Evolutionary conservation across 2,888 invertebrate species (phyloP).

Genomic region (Spodoptera littoralis): DNA sequence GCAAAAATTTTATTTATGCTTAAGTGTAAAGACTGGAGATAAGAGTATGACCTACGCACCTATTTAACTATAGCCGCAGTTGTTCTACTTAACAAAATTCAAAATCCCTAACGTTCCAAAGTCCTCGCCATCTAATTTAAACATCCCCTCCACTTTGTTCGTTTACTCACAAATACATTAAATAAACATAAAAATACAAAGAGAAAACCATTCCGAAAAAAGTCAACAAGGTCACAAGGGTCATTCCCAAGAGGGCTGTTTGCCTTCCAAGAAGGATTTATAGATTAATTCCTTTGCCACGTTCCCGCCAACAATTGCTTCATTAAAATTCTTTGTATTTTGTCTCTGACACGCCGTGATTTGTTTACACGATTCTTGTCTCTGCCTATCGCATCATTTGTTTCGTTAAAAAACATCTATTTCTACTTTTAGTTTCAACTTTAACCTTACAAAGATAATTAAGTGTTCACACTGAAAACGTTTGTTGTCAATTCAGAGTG

Average conservation of each 20-base stretch:
- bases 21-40: too few relatives aligned
- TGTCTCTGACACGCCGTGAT: constrained; percentile 79
- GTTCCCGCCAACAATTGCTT: constrained; percentile 65
- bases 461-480: too few relatives aligned
- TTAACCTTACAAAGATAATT: constrained; percentile 32
- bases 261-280: constrained; percentile 36
- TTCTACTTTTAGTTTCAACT: constrained; percentile 46
- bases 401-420: constrained; percentile 49
- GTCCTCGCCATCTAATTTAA: too few relatives aligned
- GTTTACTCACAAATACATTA: too few relatives aligned
- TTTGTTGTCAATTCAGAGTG: too few relatives aligned
- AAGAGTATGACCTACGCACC: too few relatives aligned
- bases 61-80: too few relatives aligned
- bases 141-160: too few relatives aligned
- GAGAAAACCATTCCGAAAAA: constrained; percentile 10
- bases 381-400: constrained; percentile 59
- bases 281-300: constrained; percentile 31
- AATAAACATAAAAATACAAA: not conserved
- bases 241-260: constrained; percentile 50
- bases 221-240: constrained; percentile 50
- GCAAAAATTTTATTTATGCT: too few relatives aligned
- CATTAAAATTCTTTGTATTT: constrained; percentile 85
- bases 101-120: too few relatives aligned
- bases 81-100: too few relatives aligned
- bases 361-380: constrained; percentile 73